Base-by-base conservation (phyloP, 2,797 vertebrate species). In the Eospalax fontanierii region DNA sequence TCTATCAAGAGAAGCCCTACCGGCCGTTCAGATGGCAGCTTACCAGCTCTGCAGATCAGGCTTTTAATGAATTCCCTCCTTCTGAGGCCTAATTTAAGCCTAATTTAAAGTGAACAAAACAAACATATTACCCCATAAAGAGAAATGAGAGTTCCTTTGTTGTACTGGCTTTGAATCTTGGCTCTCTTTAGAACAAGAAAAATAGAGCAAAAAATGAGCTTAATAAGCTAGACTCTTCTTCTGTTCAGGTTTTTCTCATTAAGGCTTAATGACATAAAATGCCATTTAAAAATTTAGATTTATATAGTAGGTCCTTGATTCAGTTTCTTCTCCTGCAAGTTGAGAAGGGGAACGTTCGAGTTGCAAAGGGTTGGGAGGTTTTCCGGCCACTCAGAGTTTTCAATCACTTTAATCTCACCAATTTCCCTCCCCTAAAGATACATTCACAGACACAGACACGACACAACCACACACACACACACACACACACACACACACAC, bases 31-130 rank as follows among this genome's bases (percentile, higher is more conserved):
- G 91, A 87, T 95, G 98, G 97, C 96, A 97, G 92, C 95, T 95
- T 95, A 97, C 98, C 98, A 98, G 71, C 74, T 97, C 91, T 80
- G 80, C 94, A 98, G 96, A 98, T 98, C 97, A 96, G 95, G 96
- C 97, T 98, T 98, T 98, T 98, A 98, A 98, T 98, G 98, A 98
- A 96, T 68, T 95, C 96, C 94, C 93, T 95, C 94, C 96, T 97
- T 97, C 96, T 2, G 38, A 98, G 96, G 89, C 94, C 96, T 96
- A 98, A 98, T 98, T 98, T 98, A 95, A 97, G 96, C 95, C 95
- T 98, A 98, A 98, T 98, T 98, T 98, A 97, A 96, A 95, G 81
- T 95, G 97, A 97, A 97, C 96, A 97, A 98, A 98, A 96, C 96
- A 97, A 98, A 97, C 83, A 89, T 92, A 95, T 95, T 96, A 91